A percentile compares a stretch with the other conserved stretches of the same genome.
Conservation (phyloP, 2,113 vertebrate genomes). For the Patagioenas fasciata region DNA sequence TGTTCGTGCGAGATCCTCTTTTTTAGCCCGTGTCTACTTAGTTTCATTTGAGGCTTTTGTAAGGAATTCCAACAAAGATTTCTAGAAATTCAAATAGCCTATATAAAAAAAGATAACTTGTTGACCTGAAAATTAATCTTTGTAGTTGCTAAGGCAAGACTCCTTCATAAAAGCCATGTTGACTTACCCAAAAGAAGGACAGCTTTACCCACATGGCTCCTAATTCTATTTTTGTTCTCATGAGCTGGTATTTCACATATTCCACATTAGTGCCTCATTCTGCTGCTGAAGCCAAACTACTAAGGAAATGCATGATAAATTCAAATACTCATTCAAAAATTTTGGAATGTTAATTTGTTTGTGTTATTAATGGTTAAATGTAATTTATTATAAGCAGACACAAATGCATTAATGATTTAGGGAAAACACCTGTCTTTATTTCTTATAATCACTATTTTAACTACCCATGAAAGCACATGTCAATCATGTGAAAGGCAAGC, state of each 20-base stretch:
- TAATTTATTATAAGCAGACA: background rate
- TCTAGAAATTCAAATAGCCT: background rate
- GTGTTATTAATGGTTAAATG: background rate
- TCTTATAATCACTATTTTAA: background rate
- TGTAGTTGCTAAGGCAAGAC: background rate
- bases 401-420: background rate
- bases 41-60: background rate
- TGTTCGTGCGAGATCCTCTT: background rate
- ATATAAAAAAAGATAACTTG: background rate
- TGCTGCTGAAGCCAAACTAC: background rate
- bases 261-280: background rate
- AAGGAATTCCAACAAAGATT: background rate
- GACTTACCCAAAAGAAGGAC: background rate
- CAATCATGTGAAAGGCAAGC: background rate
- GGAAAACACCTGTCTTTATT: background rate
- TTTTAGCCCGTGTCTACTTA: background rate
- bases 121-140: background rate
- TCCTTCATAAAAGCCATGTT: background rate
- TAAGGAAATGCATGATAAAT: background rate
- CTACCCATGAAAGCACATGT: background rate
- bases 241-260: background rate
- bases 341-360: background rate
- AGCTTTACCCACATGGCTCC: background rate
- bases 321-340: background rate
- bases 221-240: background rate